Base-by-base conservation (phyloP, 2,888 invertebrate species). In the Colostygia pectinataria region DNA sequence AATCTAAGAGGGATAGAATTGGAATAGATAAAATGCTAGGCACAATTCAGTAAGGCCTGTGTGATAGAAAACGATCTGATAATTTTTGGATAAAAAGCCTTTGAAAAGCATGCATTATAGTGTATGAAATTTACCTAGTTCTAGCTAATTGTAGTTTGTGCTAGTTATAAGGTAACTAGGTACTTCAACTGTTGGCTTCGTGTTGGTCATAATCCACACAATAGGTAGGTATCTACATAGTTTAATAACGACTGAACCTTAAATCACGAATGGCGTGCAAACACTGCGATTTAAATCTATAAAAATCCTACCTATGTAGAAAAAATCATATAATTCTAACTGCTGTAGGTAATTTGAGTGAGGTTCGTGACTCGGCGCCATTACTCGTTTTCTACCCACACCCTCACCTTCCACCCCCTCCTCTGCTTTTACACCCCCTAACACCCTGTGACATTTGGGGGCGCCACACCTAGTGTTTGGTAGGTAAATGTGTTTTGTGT, bases 341-440 rank as follows among this genome's bases (percentile, higher is more conserved):
- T 28, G 43, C 44, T 28, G 43, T 41, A 15, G 40, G 58, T 53
- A 76, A 78, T 77, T 80, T 78, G 76, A 74, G 75, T 71, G 74
- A 65, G 48, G 66, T 79, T 81, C 89, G 89, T 89, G 89, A 83
- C 87, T 81, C 51, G 68, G 59, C 58, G 59, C 83, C 82, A 88
- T 89, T 89, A 89, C 71, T 74, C 58, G 70, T 74, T 79, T 84
- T 84, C 85, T 72, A 61, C 76, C 65, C 71, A 66, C 65, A 59
- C 71, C 70, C 67, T 58, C 58, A 18, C 18, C 18, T 52, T 64
- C 61, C 67, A 55, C 66, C 68, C 67, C 63, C 57, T 66, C 68
- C 67, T 63, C 57, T 32, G 28, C 41, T 55, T 59, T 59, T 59
- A 60, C 60, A 55, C 39, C 45, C 45, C 42, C 14, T 57, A 59